Conservation (phyloP, 2,113 vertebrate species). For the Agapornis roseicollis region DNA sequence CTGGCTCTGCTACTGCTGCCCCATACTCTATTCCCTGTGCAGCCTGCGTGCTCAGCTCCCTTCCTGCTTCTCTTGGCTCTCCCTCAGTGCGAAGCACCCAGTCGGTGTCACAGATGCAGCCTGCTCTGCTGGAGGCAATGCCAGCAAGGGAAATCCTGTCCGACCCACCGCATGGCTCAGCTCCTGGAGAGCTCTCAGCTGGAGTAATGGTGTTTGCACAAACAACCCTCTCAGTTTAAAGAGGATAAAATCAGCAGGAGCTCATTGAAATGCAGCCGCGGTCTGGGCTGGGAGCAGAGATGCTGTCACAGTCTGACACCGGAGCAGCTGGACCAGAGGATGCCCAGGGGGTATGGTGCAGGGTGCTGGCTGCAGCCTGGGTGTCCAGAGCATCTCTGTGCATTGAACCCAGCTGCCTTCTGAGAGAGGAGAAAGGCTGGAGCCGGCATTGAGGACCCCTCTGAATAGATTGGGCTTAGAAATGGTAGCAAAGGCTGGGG, state of each 20-base stretch:
- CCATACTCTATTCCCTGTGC: accelerated
- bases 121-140: background rate
- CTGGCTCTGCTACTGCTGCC: background rate
- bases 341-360: background rate
- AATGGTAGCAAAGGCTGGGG: accelerated
- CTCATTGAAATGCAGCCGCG: background rate
- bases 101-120: background rate
- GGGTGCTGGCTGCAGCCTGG: background rate
- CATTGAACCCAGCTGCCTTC: background rate
- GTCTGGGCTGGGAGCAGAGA: background rate
- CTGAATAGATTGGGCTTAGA: accelerated
- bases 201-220: background rate
- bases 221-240: background rate
- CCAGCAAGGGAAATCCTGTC: background rate
- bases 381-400: background rate
- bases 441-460: too few relatives aligned
- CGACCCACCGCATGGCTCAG: background rate
- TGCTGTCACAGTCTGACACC: background rate
- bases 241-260: background rate
- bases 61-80: background rate
- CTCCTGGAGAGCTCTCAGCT: background rate
- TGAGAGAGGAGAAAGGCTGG: background rate
- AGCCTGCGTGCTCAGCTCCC: background rate
- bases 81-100: accelerated
- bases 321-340: background rate